Percentiles rank a stretch among this genome's conserved stretches.
phyloP scores from a whole-genome alignment of 2,797 vertebrate genomes.

The Peromyscus melanophrys region DNA sequence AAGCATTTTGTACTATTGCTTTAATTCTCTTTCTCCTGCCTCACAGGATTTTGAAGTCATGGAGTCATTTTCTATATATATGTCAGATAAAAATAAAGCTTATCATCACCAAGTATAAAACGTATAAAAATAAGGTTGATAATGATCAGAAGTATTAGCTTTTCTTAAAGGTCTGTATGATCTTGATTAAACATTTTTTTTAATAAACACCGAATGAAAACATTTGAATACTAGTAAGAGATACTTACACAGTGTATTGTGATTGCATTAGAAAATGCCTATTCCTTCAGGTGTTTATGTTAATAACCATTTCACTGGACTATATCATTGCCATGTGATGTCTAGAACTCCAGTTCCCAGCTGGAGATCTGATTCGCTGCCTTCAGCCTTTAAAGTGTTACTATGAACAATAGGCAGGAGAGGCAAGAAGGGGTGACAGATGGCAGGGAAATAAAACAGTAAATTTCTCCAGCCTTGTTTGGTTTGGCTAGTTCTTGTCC shows the following conservation, averaged over 20 bases:
- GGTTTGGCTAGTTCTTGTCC: constrained; percentile 88
- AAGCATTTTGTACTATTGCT: constrained; percentile 14
- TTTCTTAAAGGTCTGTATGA: constrained; percentile 22
- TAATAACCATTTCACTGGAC: constrained; percentile 57
- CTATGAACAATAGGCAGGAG: constrained; percentile 84
- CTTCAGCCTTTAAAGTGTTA: constrained; percentile 83
- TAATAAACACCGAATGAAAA: constrained; percentile 48
- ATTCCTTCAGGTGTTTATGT: constrained; percentile 36
- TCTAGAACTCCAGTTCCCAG: constrained; percentile 38
- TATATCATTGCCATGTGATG: constrained; percentile 38
- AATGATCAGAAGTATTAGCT: constrained; percentile 47
- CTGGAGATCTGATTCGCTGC: constrained; percentile 67
- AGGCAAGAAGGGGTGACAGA: constrained; percentile 84
- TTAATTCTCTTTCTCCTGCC: constrained; percentile 39
- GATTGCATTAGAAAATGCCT: constrained; percentile 48
- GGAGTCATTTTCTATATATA: not conserved
- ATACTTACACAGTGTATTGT: constrained; percentile 21
- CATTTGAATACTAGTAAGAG: constrained; percentile 55
- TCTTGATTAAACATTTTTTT: constrained; percentile 63
- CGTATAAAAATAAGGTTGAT: not conserved
- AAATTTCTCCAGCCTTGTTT: constrained; percentile 87
- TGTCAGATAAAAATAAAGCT: constrained; percentile 57
- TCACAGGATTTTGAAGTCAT: constrained; percentile 29
- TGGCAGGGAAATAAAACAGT: constrained; percentile 88
- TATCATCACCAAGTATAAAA: not conserved